These are phyloP conservation scores for Hemaris fuciformis DNA, from an alignment of 2,888 invertebrate genomes.

Conservation along the genomic window DNA sequence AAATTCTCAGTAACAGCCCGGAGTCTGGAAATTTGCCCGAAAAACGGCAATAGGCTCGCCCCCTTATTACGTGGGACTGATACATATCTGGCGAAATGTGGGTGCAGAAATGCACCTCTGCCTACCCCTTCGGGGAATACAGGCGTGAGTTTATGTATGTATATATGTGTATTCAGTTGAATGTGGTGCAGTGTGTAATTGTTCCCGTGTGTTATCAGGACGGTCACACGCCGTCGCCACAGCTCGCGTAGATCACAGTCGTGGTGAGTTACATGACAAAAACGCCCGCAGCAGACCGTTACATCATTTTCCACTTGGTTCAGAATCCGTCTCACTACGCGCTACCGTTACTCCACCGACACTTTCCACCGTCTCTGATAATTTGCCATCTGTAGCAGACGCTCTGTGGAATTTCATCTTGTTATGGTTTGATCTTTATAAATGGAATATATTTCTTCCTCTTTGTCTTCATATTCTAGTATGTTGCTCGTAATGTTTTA, in stretches of 20 bases:
- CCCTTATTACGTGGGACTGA: no score
- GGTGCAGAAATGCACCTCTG: no score
- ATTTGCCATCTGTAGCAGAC: background rate
- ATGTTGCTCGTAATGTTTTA: no score
- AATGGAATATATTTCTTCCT: background rate
- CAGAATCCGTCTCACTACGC: constrained; percentile 16
- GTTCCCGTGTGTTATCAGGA: background rate
- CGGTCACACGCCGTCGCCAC: background rate
- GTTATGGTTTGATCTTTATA: background rate
- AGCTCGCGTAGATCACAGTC: background rate
- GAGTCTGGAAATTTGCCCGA: no score
- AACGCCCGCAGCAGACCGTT: background rate
- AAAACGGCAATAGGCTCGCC: no score
- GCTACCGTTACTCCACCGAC: background rate
- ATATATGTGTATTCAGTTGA: no score
- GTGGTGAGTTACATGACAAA: background rate
- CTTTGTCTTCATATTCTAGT: no score
- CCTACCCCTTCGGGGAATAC: no score
- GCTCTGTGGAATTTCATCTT: background rate
- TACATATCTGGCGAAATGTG: no score
- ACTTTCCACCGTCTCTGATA: background rate
- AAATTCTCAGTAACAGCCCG: no score
- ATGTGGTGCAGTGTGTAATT: background rate
- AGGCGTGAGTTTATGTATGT: no score
- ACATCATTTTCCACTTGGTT: constrained; percentile 1